Base-by-base conservation (phyloP, 2,797 vertebrate species). In the Phoebastria nigripes region DNA sequence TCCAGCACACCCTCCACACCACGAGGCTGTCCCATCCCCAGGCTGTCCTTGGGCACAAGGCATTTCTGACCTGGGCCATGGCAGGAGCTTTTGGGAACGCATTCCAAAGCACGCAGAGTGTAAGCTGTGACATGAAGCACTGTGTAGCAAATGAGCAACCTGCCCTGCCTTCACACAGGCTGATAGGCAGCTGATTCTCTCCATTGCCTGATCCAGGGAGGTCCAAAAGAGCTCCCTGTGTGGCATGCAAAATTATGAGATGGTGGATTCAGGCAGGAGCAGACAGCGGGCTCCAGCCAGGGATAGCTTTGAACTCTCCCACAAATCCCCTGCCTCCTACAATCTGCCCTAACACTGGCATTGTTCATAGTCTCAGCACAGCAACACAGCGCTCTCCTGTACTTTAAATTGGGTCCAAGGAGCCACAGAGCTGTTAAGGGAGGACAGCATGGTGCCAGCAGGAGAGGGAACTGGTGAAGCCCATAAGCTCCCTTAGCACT, bases 321-420 rank as follows among this genome's bases (percentile, higher is more conserved):
- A 26, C 35, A 61, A 62, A 25, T 42, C 12, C 33, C 26, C 5
- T 4, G 0, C 3, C 24, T 51, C 28, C n/a, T 37, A 17, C 67
- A 17, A 9, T 37, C 35, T 74, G 21, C 54, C 59, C 66, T 17
- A 52, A 41, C 1, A 0, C 17, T 39, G 35, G 35, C 47, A 37
- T 28, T 13, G 0, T 37, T 49, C 11, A 13, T 22, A 28, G 35
- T 18, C 59, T 54, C 41, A 29, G 61, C 31, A 56, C 20, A 66
- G 39, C 4, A 1, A 31, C 5, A 0, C 20, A 4, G 10, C 3
- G 1, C 39, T 39, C 12, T 17, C 42, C 31, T 10, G 3, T 39
- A 15, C 49, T 52, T 55, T 39, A 44, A 29, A 9, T 15, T 26
- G 25, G 18, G 26, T 44, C 22, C 33, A 25, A 74, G 61, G 18